Base-by-base conservation (phyloP, 2,888 invertebrate genomes). In the Eumerus sabulonum region DNA sequence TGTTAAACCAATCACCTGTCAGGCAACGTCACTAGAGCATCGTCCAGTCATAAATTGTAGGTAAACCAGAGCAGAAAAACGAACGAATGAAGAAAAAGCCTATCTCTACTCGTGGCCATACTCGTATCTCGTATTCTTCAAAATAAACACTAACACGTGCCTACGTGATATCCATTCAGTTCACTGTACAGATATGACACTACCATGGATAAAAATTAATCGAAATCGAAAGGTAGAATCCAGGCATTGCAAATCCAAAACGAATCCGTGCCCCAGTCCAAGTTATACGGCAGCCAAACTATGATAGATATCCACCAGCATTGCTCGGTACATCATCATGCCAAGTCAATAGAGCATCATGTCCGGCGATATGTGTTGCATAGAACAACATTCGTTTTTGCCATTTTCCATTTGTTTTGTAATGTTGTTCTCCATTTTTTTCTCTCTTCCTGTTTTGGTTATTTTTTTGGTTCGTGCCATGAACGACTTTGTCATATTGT, bases 361-460 rank as follows among this genome's bases (percentile, higher is more conserved):
- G 42, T 62, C 36, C 71, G 57, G n/a, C 54, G 73, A 77, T 67
- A 72, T 47, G 59, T 63, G 57, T 27, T 27, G 27, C 27, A 27
- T 27, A 7, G 7, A 38, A 42, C 11, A 45, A 45, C 12, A 64
- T 68, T 56, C 68, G 44, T 64, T 73, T 68, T 68, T 68, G 63
- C 74, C 68, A 64, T 74, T 79, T 79, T 79, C 79, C 74, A 79
- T 79, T 79, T 79, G 68, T 50, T 64, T 53, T 73, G 72, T 14
- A 77, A 66, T 14, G 54, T 44, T 63, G 42, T 67, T 68, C 51
- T n/a, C n/a, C n/a, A n/a, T 42, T 44, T 18, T 27, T 13, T 50
- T 27, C 19, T 19, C 1, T 38, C 40, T 19, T 56, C 12, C 35
- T n/a, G 40, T 36, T 9, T 1, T 11, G 9, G 9, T 50, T 51